Evolutionary conservation across 2,888 invertebrate species (phyloP).

Genomic region (Criorhina ranunculi): DNA sequence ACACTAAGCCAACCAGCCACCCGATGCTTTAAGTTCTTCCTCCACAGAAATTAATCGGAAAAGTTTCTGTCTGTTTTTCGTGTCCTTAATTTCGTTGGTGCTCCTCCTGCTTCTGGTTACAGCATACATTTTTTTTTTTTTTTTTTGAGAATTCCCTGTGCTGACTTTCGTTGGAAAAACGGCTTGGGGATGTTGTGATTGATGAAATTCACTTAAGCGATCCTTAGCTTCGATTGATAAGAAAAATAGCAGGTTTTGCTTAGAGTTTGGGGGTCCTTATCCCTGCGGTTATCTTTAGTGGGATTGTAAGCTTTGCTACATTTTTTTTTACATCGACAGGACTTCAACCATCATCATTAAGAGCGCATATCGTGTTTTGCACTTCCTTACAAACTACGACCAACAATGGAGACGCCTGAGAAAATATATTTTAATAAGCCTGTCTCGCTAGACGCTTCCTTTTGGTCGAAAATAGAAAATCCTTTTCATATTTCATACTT

Average conservation of each 20-base stretch:
- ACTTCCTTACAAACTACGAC: neutral
- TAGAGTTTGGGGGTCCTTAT: neutral
- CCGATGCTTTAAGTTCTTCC: conserved; percentile 58
- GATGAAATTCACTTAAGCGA: conserved; percentile 73
- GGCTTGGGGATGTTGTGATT: conserved; percentile 53
- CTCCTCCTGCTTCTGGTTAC: neutral
- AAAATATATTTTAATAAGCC: conserved; percentile 62
- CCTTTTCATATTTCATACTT: conserved; percentile 64
- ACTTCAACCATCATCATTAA: neutral
- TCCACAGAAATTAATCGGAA: conserved; percentile 71
- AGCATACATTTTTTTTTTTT: no score
- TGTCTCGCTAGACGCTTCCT: conserved; percentile 21
- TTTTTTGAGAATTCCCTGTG: conserved; percentile 15
- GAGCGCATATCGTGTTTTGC: neutral
- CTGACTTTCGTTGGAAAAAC: conserved; percentile 21
- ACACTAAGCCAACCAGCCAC: conserved; percentile 40
- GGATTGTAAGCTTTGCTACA: neutral
- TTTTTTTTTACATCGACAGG: neutral
- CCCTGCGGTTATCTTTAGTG: neutral
- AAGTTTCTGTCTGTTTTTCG: conserved; percentile 55
- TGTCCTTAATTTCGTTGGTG: conserved; percentile 25
- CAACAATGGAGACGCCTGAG: neutral
- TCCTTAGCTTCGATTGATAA: conserved; percentile 68
- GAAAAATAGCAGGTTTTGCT: conserved; percentile 51
- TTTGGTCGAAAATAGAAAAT: conserved; percentile 33